Evolutionary conservation across 2,888 invertebrate genomes (phyloP).

Genomic region (Drosophila dives): DNA sequence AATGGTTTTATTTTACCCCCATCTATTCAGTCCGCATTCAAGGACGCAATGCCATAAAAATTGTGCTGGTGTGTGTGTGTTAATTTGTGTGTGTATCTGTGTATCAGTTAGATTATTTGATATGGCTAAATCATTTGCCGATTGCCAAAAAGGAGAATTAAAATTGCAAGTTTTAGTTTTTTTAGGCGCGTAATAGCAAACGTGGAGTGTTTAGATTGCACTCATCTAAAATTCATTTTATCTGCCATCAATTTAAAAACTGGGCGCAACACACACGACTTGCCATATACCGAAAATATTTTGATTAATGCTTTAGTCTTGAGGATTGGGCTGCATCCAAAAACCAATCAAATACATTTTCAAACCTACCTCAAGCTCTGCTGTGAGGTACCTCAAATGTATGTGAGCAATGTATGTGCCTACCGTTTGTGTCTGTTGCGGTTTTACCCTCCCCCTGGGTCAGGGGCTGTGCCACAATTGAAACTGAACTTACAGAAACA

Average conservation of each 20-base stretch:
- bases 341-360: slow-evolving; percentile 36
- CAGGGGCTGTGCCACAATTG: background rate
- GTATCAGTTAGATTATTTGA: slow-evolving; percentile 1
- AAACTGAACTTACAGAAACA: slow-evolving; percentile 10
- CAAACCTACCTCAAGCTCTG: background rate
- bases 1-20: slow-evolving; percentile 1
- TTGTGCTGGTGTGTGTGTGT: slow-evolving; percentile 9
- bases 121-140: background rate
- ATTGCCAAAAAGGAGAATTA: background rate
- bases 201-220: background rate
- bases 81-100: background rate
- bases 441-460: background rate
- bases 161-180: background rate
- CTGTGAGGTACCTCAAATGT: background rate
- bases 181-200: background rate
- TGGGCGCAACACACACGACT: slow-evolving; percentile 22
- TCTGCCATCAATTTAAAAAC: slow-evolving; percentile 14
- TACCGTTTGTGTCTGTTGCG: slow-evolving; percentile 32
- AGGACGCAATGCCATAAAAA: slow-evolving; percentile 39
- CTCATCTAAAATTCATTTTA: slow-evolving; percentile 2
- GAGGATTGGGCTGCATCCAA: slow-evolving; percentile 4
- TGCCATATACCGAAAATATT: slow-evolving; percentile 26
- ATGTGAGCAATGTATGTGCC: slow-evolving; percentile 4
- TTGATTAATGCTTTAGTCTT: slow-evolving; percentile 39
- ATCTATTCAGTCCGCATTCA: slow-evolving; percentile 33